Conservation (phyloP, 2,113 vertebrate species). For the Corythoichthys intestinalis region DNA sequence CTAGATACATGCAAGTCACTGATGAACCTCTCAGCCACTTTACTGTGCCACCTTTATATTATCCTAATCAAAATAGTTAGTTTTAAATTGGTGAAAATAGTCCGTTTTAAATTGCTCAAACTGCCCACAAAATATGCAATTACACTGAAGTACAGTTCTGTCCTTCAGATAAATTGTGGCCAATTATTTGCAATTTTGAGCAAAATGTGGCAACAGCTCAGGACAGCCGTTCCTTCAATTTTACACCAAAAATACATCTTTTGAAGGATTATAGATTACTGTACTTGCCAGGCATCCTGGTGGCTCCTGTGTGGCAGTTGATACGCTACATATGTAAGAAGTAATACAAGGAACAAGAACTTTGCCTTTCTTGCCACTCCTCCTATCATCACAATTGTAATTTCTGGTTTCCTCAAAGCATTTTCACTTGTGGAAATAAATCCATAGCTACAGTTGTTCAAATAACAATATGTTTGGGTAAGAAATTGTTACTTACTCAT, state of each 20-base stretch:
- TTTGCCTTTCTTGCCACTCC: conserved; percentile 18
- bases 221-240: background rate
- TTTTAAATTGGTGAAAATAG: too few species aligned
- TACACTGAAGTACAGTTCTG: background rate
- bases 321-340: conserved; percentile 2
- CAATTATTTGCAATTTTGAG: background rate
- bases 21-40: too few species aligned
- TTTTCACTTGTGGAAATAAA: background rate
- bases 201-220: background rate
- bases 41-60: too few species aligned
- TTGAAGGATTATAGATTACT: background rate
- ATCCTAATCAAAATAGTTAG: too few species aligned
- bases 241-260: background rate
- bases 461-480: background rate
- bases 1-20: too few species aligned
- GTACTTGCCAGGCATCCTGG: conserved; percentile 60
- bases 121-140: background rate
- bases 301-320: background rate
- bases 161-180: background rate
- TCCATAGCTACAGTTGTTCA: background rate
- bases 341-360: background rate
- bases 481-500: background rate
- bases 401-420: background rate
- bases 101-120: conserved; percentile 4
- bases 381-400: conserved; percentile 10